These are phyloP conservation scores for Jacana jacana DNA, from an alignment of 2,113 vertebrate genomes.

Conservation along the genomic window DNA sequence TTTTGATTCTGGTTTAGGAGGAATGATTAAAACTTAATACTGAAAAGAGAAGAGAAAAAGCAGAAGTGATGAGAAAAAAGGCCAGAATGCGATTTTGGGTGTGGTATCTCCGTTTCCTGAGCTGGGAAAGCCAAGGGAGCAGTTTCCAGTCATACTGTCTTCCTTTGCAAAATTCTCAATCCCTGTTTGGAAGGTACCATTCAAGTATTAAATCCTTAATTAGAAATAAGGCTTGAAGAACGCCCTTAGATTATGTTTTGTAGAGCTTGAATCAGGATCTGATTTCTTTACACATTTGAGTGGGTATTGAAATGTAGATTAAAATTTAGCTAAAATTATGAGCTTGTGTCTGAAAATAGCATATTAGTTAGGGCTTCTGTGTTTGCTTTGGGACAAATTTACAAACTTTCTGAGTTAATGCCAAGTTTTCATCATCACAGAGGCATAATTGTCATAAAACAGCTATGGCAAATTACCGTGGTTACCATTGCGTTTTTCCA, in stretches of 20 bases:
- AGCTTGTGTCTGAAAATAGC: background rate
- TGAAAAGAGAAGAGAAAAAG: constrained; percentile 42
- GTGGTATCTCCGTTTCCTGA: constrained; percentile 10
- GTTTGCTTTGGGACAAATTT: background rate
- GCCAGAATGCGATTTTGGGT: constrained; percentile 3
- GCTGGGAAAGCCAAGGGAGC: background rate
- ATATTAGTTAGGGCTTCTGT: background rate
- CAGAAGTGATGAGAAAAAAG: constrained; percentile 2
- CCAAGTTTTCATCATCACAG: background rate
- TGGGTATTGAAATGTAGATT: background rate
- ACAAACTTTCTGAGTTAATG: background rate
- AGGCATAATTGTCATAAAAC: background rate
- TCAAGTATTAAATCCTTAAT: background rate
- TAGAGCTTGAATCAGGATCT: background rate
- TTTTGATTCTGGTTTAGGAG: background rate
- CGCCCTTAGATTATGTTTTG: background rate
- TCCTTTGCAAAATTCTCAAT: constrained; percentile 14
- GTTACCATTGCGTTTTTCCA: background rate
- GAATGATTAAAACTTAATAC: background rate
- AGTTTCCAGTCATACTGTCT: background rate
- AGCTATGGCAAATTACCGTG: background rate
- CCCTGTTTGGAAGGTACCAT: background rate
- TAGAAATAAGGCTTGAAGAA: background rate
- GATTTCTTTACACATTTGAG: background rate
- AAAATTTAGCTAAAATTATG: background rate